Conservation (phyloP, 2,113 vertebrate species). For the Petroica traversi region DNA sequence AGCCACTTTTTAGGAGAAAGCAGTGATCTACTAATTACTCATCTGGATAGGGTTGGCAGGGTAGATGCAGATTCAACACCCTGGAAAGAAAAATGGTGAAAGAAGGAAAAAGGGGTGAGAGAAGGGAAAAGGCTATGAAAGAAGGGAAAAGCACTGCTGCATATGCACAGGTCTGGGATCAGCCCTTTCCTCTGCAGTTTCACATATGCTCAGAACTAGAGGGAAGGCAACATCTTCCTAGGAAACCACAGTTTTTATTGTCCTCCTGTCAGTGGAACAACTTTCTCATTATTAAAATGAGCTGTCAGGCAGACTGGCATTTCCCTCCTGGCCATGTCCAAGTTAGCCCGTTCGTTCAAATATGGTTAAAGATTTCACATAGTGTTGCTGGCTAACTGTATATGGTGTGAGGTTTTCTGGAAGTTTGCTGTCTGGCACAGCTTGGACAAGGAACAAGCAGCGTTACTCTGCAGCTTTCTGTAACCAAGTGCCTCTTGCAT, state of each 20-base stretch:
- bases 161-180: not conserved
- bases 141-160: not conserved
- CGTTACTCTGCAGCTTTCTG: not conserved
- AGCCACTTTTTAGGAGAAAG: not conserved
- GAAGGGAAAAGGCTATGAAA: not conserved
- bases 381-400: constrained; percentile 53
- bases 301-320: constrained; percentile 67
- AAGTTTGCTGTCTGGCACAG: constrained; percentile 54
- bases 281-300: constrained; percentile 50
- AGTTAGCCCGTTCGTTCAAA: constrained; percentile 54
- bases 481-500: constrained; percentile 39
- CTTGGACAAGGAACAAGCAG: constrained; percentile 22
- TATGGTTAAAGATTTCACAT: constrained; percentile 58
- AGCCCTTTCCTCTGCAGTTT: not conserved
- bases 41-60: not conserved
- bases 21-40: not conserved
- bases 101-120: not conserved
- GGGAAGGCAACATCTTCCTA: not conserved
- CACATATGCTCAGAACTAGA: not conserved
- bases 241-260: constrained; percentile 25
- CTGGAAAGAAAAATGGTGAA: not conserved
- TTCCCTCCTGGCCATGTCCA: constrained; percentile 17
- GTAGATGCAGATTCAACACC: not conserved
- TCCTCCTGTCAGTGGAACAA: constrained; percentile 55
- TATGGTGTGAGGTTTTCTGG: constrained; percentile 65